Conservation (phyloP, 2,888 invertebrate genomes). For the Malthinus seriepunctatus region DNA sequence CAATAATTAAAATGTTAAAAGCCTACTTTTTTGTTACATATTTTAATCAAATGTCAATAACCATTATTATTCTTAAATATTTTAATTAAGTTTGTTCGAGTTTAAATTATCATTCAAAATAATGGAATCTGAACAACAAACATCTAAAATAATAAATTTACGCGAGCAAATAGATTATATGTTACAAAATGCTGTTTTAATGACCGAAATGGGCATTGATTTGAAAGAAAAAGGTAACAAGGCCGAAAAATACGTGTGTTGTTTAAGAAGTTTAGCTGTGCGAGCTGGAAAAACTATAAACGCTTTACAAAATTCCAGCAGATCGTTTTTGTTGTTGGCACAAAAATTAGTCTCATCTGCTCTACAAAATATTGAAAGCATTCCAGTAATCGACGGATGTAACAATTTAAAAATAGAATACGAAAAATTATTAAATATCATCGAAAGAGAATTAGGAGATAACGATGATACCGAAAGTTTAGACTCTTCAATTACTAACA, state of each 20-base stretch:
- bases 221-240: conserved; percentile 48
- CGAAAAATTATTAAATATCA: conserved; percentile 47
- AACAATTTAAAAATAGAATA: conserved; percentile 44
- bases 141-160: conserved; percentile 26
- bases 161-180: conserved; percentile 44
- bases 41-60: too few species aligned
- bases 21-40: too few species aligned
- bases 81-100: too few species aligned
- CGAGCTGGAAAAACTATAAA: conserved; percentile 48
- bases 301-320: conserved; percentile 48
- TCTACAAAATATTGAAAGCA: conserved; percentile 38
- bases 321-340: conserved; percentile 46
- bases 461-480: conserved; percentile 44
- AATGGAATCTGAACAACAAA: not conserved
- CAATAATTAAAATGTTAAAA: too few species aligned
- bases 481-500: conserved; percentile 31
- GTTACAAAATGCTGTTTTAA: conserved; percentile 48
- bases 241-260: conserved; percentile 52
- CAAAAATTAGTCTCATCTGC: conserved; percentile 44
- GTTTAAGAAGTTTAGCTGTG: conserved; percentile 48
- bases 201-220: conserved; percentile 54
- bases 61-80: too few species aligned
- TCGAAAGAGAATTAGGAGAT: conserved; percentile 49
- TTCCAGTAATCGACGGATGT: conserved; percentile 30
- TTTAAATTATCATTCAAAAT: not conserved